Evolutionary conservation across 2,113 vertebrate genomes (phyloP).

Genomic region (Dendropsophus ebraccatus): DNA sequence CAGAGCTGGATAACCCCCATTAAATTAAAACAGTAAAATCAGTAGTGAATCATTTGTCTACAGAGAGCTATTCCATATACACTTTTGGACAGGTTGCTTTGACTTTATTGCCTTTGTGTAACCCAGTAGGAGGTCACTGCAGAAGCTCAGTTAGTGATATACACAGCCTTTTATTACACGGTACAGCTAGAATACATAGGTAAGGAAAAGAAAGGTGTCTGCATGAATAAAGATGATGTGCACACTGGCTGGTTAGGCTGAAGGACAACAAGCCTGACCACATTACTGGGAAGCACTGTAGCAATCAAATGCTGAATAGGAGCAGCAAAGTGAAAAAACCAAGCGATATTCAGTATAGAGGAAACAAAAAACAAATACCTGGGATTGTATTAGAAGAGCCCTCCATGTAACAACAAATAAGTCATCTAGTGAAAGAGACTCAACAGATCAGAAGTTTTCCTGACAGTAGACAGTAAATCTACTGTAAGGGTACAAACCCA

Average conservation of each 20-base stretch:
- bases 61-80: no score
- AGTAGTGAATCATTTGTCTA: no score
- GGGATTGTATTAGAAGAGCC: not conserved
- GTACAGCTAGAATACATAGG: not conserved
- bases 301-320: not conserved
- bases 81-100: no score
- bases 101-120: no score
- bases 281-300: constrained; percentile 11
- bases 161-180: not conserved
- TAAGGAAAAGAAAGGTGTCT: not conserved
- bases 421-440: not conserved
- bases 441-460: no score
- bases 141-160: not conserved
- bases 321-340: not conserved
- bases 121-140: not conserved
- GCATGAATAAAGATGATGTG: not conserved
- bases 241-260: not conserved
- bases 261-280: not conserved
- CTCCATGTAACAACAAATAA: not conserved
- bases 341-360: not conserved
- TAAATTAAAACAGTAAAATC: no score
- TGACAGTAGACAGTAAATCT: no score
- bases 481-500: no score
- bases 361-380: not conserved
- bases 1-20: no score